Percentiles rank a stretch among this genome's conserved stretches.
Conservation (phyloP, 2,113 vertebrate species). For the Thamnaconus septentrionalis region DNA sequence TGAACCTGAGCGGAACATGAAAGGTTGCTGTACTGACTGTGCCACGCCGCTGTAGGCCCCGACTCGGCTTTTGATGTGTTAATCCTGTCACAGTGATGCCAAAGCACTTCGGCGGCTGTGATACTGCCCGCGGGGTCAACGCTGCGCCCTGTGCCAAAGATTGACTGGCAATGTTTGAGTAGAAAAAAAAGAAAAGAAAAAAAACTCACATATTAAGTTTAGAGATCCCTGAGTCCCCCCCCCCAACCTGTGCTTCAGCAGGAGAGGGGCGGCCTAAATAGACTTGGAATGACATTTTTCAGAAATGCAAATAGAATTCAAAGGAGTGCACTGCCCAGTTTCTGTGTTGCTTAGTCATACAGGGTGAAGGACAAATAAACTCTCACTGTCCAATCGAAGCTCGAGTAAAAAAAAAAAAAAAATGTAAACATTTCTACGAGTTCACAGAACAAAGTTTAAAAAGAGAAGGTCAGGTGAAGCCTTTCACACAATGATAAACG, state of each 20-base stretch:
- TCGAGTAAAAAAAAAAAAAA: not conserved
- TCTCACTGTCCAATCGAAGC: too few relatives aligned
- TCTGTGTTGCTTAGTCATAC: too few relatives aligned
- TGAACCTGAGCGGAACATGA: conserved; percentile 79
- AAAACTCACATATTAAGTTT: conserved; percentile 60
- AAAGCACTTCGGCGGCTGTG: conserved; percentile 67
- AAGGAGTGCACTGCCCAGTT: too few relatives aligned
- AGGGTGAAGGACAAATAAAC: too few relatives aligned
- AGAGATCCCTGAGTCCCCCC: conserved; percentile 34
- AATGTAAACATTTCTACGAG: not conserved
- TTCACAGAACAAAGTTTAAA: not conserved
- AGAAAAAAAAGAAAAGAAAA: not conserved
- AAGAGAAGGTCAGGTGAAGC: not conserved
- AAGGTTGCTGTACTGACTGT: conserved; percentile 70
- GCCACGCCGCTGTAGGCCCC: conserved; percentile 69
- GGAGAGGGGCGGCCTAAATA: too few relatives aligned
- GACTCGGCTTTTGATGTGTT: conserved; percentile 76
- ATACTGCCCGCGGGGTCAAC: conserved; percentile 69
- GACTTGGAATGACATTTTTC: too few relatives aligned
- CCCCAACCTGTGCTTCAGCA: conserved; percentile 11
- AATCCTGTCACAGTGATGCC: conserved; percentile 77
- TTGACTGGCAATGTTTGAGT: conserved; percentile 66
- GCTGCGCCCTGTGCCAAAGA: conserved; percentile 58
- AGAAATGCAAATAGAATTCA: too few relatives aligned
- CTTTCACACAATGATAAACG: conserved; percentile 27